A percentile compares a stretch with the other conserved stretches of the same genome.
Conservation (phyloP, 2,797 vertebrate genomes). For the Momotus momota region DNA sequence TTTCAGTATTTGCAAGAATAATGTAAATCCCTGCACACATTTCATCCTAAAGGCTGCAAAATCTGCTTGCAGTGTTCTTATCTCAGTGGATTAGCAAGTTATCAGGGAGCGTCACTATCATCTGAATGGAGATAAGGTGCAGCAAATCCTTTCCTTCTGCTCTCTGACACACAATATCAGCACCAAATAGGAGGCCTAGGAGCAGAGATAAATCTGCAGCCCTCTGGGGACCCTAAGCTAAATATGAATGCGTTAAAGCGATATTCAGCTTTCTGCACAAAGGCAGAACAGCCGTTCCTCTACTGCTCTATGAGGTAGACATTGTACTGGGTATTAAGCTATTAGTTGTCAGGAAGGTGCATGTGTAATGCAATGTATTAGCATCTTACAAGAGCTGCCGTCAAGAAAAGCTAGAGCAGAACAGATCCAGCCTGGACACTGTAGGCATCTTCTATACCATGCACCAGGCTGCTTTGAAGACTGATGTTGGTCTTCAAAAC, state of each 20-base stretch:
- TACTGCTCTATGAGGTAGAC: not conserved
- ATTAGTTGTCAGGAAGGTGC: slow-evolving; percentile 12
- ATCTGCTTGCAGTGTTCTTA: slow-evolving; percentile 30
- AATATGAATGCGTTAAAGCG: not conserved
- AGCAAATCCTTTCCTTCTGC: slow-evolving; percentile 53
- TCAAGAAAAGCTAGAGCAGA: not conserved
- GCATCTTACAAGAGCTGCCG: not conserved
- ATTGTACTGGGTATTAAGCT: not conserved
- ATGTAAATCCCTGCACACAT: not conserved
- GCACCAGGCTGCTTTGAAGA: not conserved
- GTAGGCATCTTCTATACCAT: not conserved
- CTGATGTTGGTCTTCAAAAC: not conserved
- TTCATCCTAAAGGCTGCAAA: slow-evolving; percentile 43
- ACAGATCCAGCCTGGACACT: not conserved
- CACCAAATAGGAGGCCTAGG: not conserved
- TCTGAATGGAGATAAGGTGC: slow-evolving; percentile 54
- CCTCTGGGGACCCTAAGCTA: not conserved
- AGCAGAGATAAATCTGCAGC: not conserved
- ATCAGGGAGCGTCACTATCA: not conserved
- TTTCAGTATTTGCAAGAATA: not conserved
- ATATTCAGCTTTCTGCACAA: not conserved
- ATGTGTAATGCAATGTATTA: not conserved
- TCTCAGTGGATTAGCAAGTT: slow-evolving; percentile 44
- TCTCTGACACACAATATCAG: slow-evolving; percentile 22
- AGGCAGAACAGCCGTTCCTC: not conserved